Evolutionary conservation across 2,888 invertebrate genomes (phyloP), one percentile per base, ranked within the genome.

Genomic region (Tenodera sinensis): DNA sequence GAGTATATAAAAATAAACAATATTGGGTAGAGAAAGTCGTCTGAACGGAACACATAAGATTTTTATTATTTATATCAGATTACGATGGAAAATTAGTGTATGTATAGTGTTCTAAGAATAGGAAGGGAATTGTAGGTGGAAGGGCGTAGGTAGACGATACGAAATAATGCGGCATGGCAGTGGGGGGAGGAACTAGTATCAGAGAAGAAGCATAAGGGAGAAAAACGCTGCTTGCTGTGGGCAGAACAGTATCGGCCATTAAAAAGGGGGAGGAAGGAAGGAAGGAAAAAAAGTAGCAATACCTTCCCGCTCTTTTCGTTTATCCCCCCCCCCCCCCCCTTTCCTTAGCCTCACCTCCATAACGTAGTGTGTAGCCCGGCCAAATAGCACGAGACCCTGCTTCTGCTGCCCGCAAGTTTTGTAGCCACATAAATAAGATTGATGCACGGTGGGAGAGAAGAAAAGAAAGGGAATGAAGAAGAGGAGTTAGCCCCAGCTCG

Each of bases 371-470:
- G 54, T 71, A 71, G 54, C 54, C 30, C 83, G 83, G 87, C 89
- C 88, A 89, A 90, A 90, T 90, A 88, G 88, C 90, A 89, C 85
- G 85, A 30, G 86, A 87, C 90, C 89, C 90, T 89, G 88, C 90
- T 90, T 90, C 90, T 90, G 54, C 54, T 71, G 54, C 54, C 92
- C 91, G 91, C 92, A 92, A 93, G 93, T 93, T 93, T 93, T 93
- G 93, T 93, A 92, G 93, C 93, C 93, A 93, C 93, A 93, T 93
- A 93, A 93, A 93, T 93, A 93, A 93, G 93, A 93, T 93, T 93
- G 93, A 93, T 93, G 93, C 92, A 91, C 92, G 88, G 85, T 88
- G 20, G 54, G 54, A 20, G 20, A 89, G 28, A 89, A 87, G 84
- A 89, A 84, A 71, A 71, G 54, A 71, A 71, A 71, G 54, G 20